Conservation (phyloP, 2,113 vertebrate species). For the Notechis scutatus region DNA sequence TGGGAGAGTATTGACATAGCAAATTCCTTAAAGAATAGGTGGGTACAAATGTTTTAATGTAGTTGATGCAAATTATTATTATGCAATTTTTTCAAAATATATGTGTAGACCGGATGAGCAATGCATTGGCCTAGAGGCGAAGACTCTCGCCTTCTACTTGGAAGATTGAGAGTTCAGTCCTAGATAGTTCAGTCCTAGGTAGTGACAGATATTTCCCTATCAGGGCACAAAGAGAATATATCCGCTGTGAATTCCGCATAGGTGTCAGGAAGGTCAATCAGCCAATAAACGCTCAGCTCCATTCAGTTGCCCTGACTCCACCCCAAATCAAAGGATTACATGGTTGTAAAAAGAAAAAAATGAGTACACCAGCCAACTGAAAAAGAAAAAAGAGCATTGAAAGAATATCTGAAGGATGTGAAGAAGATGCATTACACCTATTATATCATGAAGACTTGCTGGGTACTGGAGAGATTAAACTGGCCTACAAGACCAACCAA, state of each 20-base stretch:
- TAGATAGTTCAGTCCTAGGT: neutral
- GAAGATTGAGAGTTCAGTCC: neutral
- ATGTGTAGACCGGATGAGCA: neutral
- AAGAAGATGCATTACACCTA: neutral
- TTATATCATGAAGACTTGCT: neutral
- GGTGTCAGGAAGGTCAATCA: neutral
- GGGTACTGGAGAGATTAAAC: neutral
- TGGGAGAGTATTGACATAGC: neutral
- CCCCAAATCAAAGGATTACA: neutral
- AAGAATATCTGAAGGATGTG: neutral
- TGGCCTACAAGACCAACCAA: neutral
- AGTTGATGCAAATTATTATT: neutral
- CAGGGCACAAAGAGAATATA: neutral
- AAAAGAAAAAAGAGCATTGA: neutral
- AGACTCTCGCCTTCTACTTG: neutral
- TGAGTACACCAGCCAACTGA: neutral
- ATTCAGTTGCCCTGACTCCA: neutral
- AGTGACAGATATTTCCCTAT: neutral
- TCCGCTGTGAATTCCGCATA: neutral
- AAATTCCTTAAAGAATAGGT: neutral
- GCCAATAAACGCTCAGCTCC: neutral
- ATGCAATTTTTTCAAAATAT: neutral
- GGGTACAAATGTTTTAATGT: neutral
- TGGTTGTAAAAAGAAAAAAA: neutral
- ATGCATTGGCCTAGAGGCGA: neutral